Evolutionary conservation across 2,888 invertebrate species (phyloP), one percentile per base, ranked within the genome.

Genomic region (Archips xylosteana): DNA sequence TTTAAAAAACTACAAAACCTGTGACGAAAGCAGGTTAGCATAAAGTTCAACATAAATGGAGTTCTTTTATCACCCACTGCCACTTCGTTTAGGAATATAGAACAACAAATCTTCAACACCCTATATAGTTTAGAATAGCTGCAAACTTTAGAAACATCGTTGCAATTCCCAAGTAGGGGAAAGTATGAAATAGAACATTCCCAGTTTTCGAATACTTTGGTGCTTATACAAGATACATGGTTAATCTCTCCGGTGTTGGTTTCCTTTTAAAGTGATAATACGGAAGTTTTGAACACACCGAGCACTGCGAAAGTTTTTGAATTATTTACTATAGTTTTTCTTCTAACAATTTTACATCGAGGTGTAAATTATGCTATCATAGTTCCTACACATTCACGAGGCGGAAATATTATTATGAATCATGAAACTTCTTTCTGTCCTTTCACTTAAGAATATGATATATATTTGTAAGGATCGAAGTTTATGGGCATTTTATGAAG

Each of bases 121-220:
- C 63, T 63, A 32, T 63, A 63, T 32, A 63, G 32, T 76, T 75
- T 77, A 75, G 75, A 78, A 77, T 71, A 79, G 78, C 78, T 79
- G 79, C 79, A 78, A 87, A 87, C 81, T 89, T 87, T 81, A 82
- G 79, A 81, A 83, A 79, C 82, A 84, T 79, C 75, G 75, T 74
- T 79, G 80, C 82, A 81, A 78, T 82, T 82, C 78, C 80, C 77
- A 80, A 81, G 80, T 82, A 83, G 75, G 78, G 81, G 80, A 81
- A 83, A 84, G 81, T 86, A 85, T 85, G 84, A 85, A 84, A 83
- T 85, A 86, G 79, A 83, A 79, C 76, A 78, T 71, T 81, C 78
- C 78, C 80, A 77, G 76, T 75, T 76, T 80, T 75, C 71, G 71
- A 77, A 77, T 72, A 80, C 80, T 81, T 79, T 71, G 78, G 81